Conservation (phyloP, 2,797 vertebrate genomes). For the Hoplostethus atlanticus region DNA sequence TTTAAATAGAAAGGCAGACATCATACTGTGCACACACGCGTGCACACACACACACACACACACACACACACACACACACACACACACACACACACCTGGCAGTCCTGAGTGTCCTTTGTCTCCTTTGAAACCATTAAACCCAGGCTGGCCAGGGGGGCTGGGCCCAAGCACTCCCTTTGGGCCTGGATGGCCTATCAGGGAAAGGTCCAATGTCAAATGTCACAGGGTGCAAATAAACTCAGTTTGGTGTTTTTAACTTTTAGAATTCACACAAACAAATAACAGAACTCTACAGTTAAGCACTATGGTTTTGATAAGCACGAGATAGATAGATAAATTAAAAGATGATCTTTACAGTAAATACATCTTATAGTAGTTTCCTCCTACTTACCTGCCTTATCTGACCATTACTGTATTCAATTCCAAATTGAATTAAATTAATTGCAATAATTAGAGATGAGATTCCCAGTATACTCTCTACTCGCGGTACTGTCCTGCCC, state of each 20-base stretch:
- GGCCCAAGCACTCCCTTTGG: constrained; percentile 62
- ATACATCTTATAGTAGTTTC: too few species aligned
- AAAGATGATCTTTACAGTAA: too few species aligned
- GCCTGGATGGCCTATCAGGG: constrained; percentile 61
- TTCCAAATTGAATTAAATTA: too few species aligned
- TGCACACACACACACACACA: not conserved
- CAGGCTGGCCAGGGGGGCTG: constrained; percentile 84
- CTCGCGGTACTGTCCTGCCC: too few species aligned
- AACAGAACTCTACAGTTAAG: not conserved
- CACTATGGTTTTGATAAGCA: not conserved
- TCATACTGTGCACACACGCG: not conserved
- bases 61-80: not conserved
- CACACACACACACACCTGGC: constrained; percentile 80
- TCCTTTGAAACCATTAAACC: constrained; percentile 90
- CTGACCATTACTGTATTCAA: too few species aligned
- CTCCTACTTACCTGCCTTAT: too few species aligned
- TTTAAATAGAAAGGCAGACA: not conserved
- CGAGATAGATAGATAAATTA: not conserved
- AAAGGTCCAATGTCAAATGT: not conserved
- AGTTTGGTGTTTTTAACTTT: not conserved
- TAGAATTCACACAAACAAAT: not conserved
- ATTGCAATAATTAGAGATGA: too few species aligned
- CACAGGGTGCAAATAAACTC: not conserved
- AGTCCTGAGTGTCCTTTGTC: constrained; percentile 87
- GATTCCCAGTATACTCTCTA: too few species aligned